Percentiles rank a stretch among this genome's conserved stretches.
Evolutionary conservation across 2,113 vertebrate species (phyloP).

Genomic region (Pelmatolapia mariae): DNA sequence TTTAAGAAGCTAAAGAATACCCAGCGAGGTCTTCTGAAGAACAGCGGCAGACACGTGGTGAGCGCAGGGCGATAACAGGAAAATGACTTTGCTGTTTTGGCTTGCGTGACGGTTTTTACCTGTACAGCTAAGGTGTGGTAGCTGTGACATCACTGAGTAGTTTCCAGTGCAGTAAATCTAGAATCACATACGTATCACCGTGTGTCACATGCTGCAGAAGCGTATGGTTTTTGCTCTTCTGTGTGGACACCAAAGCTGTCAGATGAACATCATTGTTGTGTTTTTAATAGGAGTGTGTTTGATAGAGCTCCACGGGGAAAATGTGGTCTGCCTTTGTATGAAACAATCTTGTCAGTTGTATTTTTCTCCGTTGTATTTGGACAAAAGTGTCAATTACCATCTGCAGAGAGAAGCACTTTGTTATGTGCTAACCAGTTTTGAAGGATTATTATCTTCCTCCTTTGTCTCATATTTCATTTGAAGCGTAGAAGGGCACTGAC

Average conservation of each 20-base stretch:
- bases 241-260: neutral
- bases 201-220: neutral
- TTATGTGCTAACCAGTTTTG: neutral
- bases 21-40: neutral
- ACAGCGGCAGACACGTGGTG: neutral
- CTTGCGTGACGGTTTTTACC: neutral
- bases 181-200: neutral
- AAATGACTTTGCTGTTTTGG: neutral
- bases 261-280: neutral
- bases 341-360: neutral
- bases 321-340: neutral
- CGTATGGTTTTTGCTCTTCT: neutral
- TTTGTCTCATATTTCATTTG: neutral
- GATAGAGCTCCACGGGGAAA: neutral
- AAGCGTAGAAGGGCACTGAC: neutral
- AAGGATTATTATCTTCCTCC: neutral
- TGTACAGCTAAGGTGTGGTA: neutral
- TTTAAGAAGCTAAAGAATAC: neutral
- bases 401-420: neutral
- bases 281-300: neutral
- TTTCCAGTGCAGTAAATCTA: neutral
- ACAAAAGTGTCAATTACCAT: neutral
- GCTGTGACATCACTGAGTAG: neutral
- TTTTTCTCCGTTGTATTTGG: neutral
- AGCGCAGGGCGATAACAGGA: neutral